Conservation (phyloP, 1,140 invertebrate genomes). For the Trichogramma pretiosum region DNA sequence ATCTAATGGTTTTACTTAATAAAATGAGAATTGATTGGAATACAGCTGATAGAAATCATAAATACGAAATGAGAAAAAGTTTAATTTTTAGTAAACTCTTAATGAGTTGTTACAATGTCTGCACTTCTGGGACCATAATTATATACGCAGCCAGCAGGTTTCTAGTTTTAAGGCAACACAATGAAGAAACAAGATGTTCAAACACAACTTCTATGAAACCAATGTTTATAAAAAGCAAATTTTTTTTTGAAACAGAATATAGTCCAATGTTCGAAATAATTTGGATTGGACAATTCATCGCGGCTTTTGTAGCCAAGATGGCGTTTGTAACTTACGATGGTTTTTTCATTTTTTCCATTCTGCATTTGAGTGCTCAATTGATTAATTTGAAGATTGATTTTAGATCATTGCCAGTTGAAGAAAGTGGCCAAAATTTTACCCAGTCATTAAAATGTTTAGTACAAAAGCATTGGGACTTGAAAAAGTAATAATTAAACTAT, state of each 20-base stretch:
- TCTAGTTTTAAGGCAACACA: background rate
- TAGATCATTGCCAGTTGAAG: background rate
- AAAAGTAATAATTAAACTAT: background rate
- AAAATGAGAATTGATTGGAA: conserved; percentile 8
- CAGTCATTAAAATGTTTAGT: background rate
- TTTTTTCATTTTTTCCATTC: conserved; percentile 14
- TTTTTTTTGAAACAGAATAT: conserved; percentile 11
- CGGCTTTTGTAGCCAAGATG: background rate
- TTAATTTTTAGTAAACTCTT: background rate
- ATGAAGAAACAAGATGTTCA: background rate
- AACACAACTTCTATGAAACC: conserved; percentile 1
- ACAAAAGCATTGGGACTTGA: background rate
- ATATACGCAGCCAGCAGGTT: no score
- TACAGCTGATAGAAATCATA: background rate
- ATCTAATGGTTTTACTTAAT: conserved; percentile 1
- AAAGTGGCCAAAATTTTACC: background rate
- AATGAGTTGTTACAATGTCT: background rate
- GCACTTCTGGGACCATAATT: background rate
- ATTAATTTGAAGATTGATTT: conserved; percentile 9
- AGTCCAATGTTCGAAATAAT: conserved; percentile 15
- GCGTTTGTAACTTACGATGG: conserved; percentile 9
- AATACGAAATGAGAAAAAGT: conserved; percentile 6
- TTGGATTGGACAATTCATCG: conserved; percentile 11
- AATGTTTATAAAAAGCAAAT: conserved; percentile 9
- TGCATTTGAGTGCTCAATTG: conserved; percentile 15